Percentiles rank a stretch among this genome's conserved stretches.
phyloP scores from a whole-genome alignment of 1,140 invertebrate species.

The Idris sp. region DNA sequence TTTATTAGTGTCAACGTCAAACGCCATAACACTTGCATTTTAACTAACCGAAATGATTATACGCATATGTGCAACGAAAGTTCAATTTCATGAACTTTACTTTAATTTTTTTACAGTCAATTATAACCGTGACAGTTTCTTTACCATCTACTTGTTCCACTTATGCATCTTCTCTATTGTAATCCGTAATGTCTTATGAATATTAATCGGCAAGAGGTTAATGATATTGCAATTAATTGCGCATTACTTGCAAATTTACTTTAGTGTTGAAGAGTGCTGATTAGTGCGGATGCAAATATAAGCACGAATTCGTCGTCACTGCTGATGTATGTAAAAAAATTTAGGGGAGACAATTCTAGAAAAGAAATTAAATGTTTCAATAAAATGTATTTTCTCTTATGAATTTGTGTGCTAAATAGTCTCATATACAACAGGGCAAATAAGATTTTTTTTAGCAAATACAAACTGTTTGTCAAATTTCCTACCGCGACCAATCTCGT shows the following conservation, averaged over 20 bases:
- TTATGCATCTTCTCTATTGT: constrained; percentile 59
- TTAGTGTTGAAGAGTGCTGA: constrained; percentile 1
- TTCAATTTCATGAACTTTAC: constrained; percentile 58
- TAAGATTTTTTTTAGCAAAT: background rate
- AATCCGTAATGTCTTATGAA: constrained; percentile 68
- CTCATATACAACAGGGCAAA: too few relatives aligned
- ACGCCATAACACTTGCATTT: constrained; percentile 18
- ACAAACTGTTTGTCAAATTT: constrained; percentile 26
- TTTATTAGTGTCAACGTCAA: constrained; percentile 45
- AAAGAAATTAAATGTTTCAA: too few relatives aligned
- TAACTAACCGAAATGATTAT: constrained; percentile 10
- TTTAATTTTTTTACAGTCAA: constrained; percentile 50
- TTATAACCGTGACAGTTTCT: constrained; percentile 50
- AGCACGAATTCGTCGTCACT: constrained; percentile 1
- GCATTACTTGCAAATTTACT: constrained; percentile 69
- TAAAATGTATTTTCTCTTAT: too few relatives aligned
- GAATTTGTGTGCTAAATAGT: too few relatives aligned
- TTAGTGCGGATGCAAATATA: background rate
- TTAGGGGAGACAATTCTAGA: too few relatives aligned
- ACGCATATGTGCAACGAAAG: constrained; percentile 40
- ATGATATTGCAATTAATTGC: constrained; percentile 71
- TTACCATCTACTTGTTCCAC: constrained; percentile 64
- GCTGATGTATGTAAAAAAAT: too few relatives aligned
- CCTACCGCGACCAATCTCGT: constrained; percentile 16
- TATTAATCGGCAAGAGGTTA: constrained; percentile 71